Base-by-base conservation (phyloP, 2,797 vertebrate genomes). In the Eulemur albifrons region DNA sequence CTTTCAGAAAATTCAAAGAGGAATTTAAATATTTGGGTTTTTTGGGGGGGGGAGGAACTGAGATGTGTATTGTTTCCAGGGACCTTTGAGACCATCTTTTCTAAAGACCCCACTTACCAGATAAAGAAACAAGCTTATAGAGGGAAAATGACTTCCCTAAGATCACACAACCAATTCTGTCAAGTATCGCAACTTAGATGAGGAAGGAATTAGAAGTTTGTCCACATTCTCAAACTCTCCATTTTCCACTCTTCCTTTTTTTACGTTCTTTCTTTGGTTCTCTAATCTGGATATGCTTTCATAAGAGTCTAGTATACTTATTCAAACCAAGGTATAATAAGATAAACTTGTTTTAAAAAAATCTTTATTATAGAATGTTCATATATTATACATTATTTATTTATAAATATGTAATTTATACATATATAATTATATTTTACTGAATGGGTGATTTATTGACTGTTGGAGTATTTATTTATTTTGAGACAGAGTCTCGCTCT, bases 1-100 rank as follows among this genome's bases (percentile, higher is more conserved):
- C 70, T 75, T 93, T 50, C 54, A 90, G 61, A 95, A 93, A 83
- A 83, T 65, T 69, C 38, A 54, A 82, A 96, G 67, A 92, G 30
- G 54, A 96, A 95, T 83, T 82, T 83, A 82, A 90, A 59, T 72
- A 77, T 59, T 95, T 82, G 18, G 27, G 52, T 2, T 35, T 15
- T 15, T 40, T 13, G 11, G 45, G 11, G 45, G 45, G 45, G 45
- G 0, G 45, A 12, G 8, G 43, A 43, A 43, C 43, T 75, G 32
- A 90, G 63, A 70, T 32, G 27, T 70, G 14, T 54, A 20, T 63
- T 48, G 32, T 20, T 90, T 77, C 10, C 27, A 65, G 75, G 30
- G 11, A 40, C 38, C 27, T 85, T 69, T 93, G 73, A 72, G 65
- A 48, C 14, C 70, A 40, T 63, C 20, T 63, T 82, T 90, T 65